Evolutionary conservation across 92 coral and sea anemone species (phyloP).

Genomic region (Montipora capitata): DNA sequence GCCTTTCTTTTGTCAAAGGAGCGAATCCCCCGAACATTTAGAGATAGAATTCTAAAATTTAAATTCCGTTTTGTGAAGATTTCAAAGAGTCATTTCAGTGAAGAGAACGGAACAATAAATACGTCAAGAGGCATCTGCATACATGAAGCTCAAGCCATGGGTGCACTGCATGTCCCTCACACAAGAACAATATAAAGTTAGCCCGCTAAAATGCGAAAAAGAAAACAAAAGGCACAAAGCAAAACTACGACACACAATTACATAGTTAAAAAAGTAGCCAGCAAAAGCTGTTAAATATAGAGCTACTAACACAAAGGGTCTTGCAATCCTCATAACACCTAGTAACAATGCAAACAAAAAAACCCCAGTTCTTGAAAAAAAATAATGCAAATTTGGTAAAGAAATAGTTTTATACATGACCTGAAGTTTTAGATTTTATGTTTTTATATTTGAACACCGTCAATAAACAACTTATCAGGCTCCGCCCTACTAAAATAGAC

Average conservation of each 20-base stretch:
- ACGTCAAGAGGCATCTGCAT: neutral
- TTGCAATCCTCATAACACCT: constrained; percentile 21
- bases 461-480: constrained; percentile 8
- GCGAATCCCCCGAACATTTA: too few relatives aligned
- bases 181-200: neutral
- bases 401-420: neutral
- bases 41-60: too few relatives aligned
- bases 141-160: constrained; percentile 3
- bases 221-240: neutral
- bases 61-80: too few relatives aligned
- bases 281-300: constrained; percentile 7
- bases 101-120: neutral
- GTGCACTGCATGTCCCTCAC: neutral
- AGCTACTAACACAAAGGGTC: neutral
- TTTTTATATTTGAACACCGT: constrained; percentile 7
- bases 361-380: neutral
- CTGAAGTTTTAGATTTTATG: neutral
- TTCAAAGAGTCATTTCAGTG: too few relatives aligned
- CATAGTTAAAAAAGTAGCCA: constrained; percentile 10
- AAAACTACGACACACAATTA: neutral
- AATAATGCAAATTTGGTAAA: neutral
- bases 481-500: neutral
- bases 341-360: neutral
- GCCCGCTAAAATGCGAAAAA: neutral
- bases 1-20: too few relatives aligned